A percentile compares a stretch with the other conserved stretches of the same genome.
Conservation (phyloP, 2,797 vertebrate genomes). For the Sphaeramia orbicularis region DNA sequence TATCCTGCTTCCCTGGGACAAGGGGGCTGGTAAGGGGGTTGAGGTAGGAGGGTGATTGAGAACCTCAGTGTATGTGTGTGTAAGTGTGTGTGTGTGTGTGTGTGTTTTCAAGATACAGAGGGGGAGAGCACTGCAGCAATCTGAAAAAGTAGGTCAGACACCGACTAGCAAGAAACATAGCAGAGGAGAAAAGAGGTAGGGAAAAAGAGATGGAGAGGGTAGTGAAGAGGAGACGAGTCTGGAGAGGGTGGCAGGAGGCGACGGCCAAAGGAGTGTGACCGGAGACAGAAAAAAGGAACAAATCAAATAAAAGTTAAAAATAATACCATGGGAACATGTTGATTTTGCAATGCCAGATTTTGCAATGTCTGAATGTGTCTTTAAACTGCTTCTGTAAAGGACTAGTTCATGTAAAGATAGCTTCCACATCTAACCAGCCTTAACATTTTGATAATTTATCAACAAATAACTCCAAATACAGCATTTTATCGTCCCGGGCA, state of each 20-base stretch:
- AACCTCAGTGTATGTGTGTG: constrained; percentile 50
- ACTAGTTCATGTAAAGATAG: neutral
- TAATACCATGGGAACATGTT: neutral
- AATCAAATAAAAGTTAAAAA: constrained; percentile 9
- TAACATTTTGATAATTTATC: neutral
- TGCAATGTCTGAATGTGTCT: neutral
- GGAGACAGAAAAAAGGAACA: constrained; percentile 17
- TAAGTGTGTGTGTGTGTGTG: constrained; percentile 29
- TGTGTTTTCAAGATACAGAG: constrained; percentile 68
- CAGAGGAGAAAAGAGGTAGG: constrained; percentile 69
- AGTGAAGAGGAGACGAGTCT: constrained; percentile 3
- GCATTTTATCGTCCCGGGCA: neutral
- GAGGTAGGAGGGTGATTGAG: constrained; percentile 64
- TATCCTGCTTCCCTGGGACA: constrained; percentile 62
- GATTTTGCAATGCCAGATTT: constrained; percentile 1
- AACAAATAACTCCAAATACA: neutral
- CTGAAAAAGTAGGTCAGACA: constrained; percentile 82
- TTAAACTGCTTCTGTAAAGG: neutral
- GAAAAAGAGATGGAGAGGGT: constrained; percentile 51
- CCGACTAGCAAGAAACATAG: constrained; percentile 70
- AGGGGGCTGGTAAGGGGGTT: constrained; percentile 33
- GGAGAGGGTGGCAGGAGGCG: neutral
- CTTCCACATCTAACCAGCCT: neutral
- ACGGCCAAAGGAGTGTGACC: neutral
- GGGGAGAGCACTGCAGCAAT: constrained; percentile 80